Base-by-base conservation (phyloP, 2,113 vertebrate genomes). In the Ammodytes marinus region DNA sequence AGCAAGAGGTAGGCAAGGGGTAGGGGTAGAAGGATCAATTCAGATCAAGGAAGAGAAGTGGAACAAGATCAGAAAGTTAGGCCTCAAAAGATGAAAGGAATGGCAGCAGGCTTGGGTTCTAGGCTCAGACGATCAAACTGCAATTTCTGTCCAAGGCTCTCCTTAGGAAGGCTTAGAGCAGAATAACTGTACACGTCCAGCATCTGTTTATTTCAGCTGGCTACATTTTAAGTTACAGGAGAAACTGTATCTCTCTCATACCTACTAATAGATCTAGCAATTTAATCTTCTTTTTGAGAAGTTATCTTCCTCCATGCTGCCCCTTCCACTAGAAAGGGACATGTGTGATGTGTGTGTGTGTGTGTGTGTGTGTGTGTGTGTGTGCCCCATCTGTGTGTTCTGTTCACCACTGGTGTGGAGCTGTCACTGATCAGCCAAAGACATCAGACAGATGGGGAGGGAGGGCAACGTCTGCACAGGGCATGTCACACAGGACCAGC, bases 371-470 rank as follows among this genome's bases (percentile, higher is more conserved):
- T 60, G 55, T 77, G 76, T 19, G 54, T 43, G 74, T 27, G 77
- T 43, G 39, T 50, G 55, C n/a, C 17, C 50, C 46, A 80, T 83
- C 76, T 67, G 74, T 70, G 69, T 50, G 68, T 12, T 69, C 35
- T 63, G 66, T 64, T 60, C 77, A 42, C 69, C 77, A 3, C 59
- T 61, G 55, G 70, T 73, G 74, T 87, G 88, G 81, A 92, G 87
- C 89, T 74, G 79, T 88, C 87, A 77, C 27, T 14, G 79, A 88
- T 71, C 83, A 79, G 81, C 67, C 57, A 8, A 15, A 86, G 84
- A 85, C 82, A 74, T 74, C 76, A 74, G 80, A 88, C 86, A 87
- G 86, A 91, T 76, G 89, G 80, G 74, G 65, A 69, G 47, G 87
- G 77, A 83, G 85, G 79, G 81, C 69, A 74, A 17, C n/a, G 68